Evolutionary conservation across 2,888 invertebrate genomes (phyloP), one percentile per base, ranked within the genome.

Genomic region (Noctua fimbriata): DNA sequence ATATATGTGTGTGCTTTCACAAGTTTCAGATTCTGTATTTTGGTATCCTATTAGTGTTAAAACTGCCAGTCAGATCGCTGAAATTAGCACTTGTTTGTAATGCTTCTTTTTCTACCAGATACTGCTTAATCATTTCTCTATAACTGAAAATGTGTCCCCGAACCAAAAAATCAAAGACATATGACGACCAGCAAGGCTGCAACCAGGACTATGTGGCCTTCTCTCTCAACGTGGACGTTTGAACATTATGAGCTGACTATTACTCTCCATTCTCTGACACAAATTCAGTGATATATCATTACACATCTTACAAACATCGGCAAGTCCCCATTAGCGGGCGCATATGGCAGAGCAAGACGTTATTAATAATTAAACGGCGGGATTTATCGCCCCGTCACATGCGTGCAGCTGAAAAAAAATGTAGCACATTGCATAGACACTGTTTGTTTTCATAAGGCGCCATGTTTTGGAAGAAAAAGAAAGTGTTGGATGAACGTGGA

Each of bases 311-410:
- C 69, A 73, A 82, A 79, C 78, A 79, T 78, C 74, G 76, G 60
- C 44, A 67, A 36, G 58, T 81, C 65, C 76, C 83, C 86, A 90
- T 90, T 88, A 91, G 89, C 71, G 81, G 70, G 83, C 86, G 60
- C 92, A 89, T 91, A 89, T 92, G 90, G 90, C 85, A 77, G 70
- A 77, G 88, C 88, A 84, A 84, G 69, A 73, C 75, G 88, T 88
- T 90, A 91, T 92, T 92, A 91, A 92, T 91, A 91, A 92, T 92
- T 92, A 91, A 90, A 91, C 80, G 81, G 41, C 70, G 76, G 82
- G 90, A 92, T 92, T 91, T 92, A 92, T 90, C 84, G 90, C 86
- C 83, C 85, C 87, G 88, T 88, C 89, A 88, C 86, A 83, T 81
- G 84, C 83, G 81, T 74, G 80, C 81, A 14, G 28, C 32, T 65